Percentiles rank a stretch among this genome's conserved stretches.
phyloP scores from a whole-genome alignment of 2,888 invertebrate species.

The Prionchulus punctatus region DNA sequence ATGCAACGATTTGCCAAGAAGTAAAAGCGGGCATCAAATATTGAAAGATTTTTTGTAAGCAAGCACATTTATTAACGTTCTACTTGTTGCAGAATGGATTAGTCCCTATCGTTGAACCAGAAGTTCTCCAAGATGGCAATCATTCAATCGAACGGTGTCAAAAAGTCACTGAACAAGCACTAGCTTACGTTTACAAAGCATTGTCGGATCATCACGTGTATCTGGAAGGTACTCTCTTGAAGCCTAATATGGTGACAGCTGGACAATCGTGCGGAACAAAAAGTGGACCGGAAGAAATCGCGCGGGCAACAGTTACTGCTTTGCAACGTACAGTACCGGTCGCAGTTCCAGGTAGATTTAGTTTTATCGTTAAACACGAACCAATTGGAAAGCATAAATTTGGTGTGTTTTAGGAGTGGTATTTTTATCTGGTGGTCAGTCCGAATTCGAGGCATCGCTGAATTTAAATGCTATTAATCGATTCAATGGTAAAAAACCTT shows the following conservation, averaged over 20 bases:
- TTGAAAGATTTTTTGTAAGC: not conserved
- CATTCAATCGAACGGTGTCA: constrained; percentile 83
- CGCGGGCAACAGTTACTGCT: constrained; percentile 79
- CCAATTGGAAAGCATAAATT: not conserved
- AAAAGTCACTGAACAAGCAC: constrained; percentile 81
- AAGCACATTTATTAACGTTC: too few species aligned
- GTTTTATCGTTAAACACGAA: not conserved
- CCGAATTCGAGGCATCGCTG: constrained; percentile 89
- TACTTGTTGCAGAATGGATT: constrained; percentile 59
- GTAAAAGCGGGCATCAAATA: not conserved
- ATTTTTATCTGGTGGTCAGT: constrained; percentile 96
- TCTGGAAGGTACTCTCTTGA: constrained; percentile 89
- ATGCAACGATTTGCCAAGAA: constrained; percentile 66
- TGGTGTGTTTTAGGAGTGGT: constrained; percentile 54
- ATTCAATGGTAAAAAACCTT: constrained; percentile 65
- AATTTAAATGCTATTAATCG: constrained; percentile 92
- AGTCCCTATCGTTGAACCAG: constrained; percentile 97
- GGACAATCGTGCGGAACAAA: constrained; percentile 63
- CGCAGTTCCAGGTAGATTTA: constrained; percentile 63
- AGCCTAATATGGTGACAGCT: constrained; percentile 96
- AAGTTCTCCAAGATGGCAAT: constrained; percentile 90
- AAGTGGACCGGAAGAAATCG: constrained; percentile 65
- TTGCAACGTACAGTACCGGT: constrained; percentile 80
- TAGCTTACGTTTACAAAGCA: constrained; percentile 89
- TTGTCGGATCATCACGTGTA: constrained; percentile 89